phyloP scores from a whole-genome alignment of 2,113 vertebrate species.

The Nibea coibor region DNA sequence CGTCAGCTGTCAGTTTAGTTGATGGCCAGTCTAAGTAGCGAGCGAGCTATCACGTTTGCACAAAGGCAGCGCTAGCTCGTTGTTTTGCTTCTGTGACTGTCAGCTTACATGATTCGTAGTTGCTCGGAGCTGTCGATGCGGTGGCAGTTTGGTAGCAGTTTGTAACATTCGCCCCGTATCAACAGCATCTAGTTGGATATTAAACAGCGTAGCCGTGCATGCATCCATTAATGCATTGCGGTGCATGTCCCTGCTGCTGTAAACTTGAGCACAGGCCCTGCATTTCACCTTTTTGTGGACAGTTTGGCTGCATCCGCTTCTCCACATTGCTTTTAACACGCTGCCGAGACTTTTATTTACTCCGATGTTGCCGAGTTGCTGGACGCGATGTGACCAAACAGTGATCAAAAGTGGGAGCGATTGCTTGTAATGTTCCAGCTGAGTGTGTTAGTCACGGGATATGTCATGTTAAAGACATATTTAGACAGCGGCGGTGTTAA shows the following conservation, averaged over 20 bases:
- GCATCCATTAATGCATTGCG: constrained; percentile 50
- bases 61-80: constrained; percentile 61
- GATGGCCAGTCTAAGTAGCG: constrained; percentile 71
- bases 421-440: constrained; percentile 5
- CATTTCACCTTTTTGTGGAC: constrained; percentile 7
- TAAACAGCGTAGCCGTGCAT: constrained; percentile 47
- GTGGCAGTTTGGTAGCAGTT: constrained; percentile 30
- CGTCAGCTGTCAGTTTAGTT: constrained; percentile 81
- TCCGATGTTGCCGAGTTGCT: neutral
- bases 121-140: constrained; percentile 14
- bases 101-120: constrained; percentile 10
- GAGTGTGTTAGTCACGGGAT: neutral
- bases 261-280: constrained; percentile 45
- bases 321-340: neutral
- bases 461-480: neutral
- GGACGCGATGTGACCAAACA: constrained; percentile 13
- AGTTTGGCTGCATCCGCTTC: constrained; percentile 23
- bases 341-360: constrained; percentile 15
- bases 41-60: constrained; percentile 68
- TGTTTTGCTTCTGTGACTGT: constrained; percentile 38
- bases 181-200: constrained; percentile 46
- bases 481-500: constrained; percentile 3
- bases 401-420: constrained; percentile 12
- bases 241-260: constrained; percentile 33
- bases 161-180: constrained; percentile 28